These are phyloP conservation scores for Dipus sagitta DNA, from an alignment of 2,797 vertebrate genomes.

Conservation along the genomic window DNA sequence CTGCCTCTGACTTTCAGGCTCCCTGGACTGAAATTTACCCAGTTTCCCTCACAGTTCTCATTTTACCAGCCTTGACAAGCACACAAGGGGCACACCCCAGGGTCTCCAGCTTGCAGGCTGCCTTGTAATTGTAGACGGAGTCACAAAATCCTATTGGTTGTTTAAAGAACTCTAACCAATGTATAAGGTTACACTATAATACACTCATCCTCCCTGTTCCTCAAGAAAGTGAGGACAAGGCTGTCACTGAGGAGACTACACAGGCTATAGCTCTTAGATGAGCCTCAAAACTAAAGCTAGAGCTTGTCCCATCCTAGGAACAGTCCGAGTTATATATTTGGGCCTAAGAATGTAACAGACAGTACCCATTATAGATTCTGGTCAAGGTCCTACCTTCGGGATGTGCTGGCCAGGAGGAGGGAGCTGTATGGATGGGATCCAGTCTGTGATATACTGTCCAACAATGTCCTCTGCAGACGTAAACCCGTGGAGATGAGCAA, in stretches of 20 bases:
- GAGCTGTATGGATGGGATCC: slow-evolving; percentile 94
- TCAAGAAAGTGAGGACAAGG: not conserved
- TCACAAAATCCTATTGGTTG: not conserved
- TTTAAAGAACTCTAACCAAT: not conserved
- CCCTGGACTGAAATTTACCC: not conserved
- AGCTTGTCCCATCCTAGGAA: not conserved
- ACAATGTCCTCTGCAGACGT: slow-evolving; percentile 88
- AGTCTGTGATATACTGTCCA: slow-evolving; percentile 89
- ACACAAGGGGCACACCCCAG: not conserved
- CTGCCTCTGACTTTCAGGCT: not conserved
- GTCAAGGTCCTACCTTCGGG: slow-evolving; percentile 89
- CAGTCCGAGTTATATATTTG: accelerated
- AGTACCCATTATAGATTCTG: accelerated
- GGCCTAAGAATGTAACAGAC: not conserved
- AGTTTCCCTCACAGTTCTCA: not conserved
- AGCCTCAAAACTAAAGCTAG: not conserved
- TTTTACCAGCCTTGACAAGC: not conserved
- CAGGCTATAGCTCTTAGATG: not conserved
- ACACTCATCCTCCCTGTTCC: not conserved
- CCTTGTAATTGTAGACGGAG: not conserved
- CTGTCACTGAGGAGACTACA: accelerated
- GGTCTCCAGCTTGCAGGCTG: not conserved
- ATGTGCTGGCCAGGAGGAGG: slow-evolving; percentile 89
- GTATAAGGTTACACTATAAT: not conserved
- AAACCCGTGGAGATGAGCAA: slow-evolving; percentile 94